Base-by-base conservation (phyloP, 2,113 vertebrate species). In the Entelurus aequoreus region DNA sequence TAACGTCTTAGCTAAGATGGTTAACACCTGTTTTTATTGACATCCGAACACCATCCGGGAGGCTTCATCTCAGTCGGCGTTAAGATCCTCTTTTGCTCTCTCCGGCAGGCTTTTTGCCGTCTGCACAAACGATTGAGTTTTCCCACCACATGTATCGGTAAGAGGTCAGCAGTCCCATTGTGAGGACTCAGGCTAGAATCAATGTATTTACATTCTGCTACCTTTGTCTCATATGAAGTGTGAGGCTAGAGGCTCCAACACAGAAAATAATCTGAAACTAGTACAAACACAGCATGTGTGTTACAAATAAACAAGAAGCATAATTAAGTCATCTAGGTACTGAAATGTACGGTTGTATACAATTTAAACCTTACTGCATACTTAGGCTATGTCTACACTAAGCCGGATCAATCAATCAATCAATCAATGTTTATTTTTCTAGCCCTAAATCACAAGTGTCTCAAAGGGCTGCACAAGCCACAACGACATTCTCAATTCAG, bases 21-120 rank as follows among this genome's bases (percentile, higher is more conserved):
- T 89, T 89, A 90, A 90, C 88, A 89, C 88, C 86, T 91, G 89
- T 89, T 90, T 90, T 88, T 90, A 90, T 89, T 90, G 89, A 90
- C 84, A 86, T 87, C 67, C 59, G 69, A 84, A 73, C 72, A 74
- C 75, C 80, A 83, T 82, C 68, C 65, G 50, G 37, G 63, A 67
- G 56, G 49, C 57, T 67, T 74, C 63, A 14, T 78, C 74, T 81
- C 68, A 71, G 58, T 54, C 53, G 68, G 76, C 72, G 80, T 84
- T 67, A 85, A 74, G 67, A 74, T 85, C 61, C 71, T 63, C 65
- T 61, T 63, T 60, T 54, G 46, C 64, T 68, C 67, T 72, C 72
- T 63, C 57, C 42, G 51, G 44, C 47, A 50, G 68, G 46, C 54
- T 57, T 62, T 3, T 67, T 53, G 46, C 72, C 52, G 61, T 73